These are phyloP conservation scores for Temnothorax longispinosus DNA, from an alignment of 1,140 invertebrate species.

Conservation along the genomic window DNA sequence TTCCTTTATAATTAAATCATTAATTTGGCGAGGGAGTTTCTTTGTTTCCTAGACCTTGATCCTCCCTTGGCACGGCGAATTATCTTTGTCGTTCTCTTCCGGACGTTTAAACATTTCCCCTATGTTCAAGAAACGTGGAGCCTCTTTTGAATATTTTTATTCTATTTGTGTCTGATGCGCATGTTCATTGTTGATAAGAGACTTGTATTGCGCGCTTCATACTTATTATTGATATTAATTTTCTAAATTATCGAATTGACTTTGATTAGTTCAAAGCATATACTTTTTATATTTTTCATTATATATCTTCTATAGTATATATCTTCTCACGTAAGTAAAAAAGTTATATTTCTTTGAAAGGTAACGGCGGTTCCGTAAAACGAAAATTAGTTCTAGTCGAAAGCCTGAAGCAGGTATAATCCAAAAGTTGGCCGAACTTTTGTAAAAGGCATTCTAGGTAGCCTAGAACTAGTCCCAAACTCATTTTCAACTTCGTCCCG, in stretches of 20 bases:
- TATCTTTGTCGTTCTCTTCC: conserved; percentile 22
- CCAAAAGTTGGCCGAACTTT: conserved; percentile 57
- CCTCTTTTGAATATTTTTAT: background rate
- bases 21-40: conserved; percentile 75
- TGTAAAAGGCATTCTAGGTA: conserved; percentile 59
- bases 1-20: conserved; percentile 82
- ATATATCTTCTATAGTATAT: background rate
- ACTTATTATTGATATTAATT: conserved; percentile 6
- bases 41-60: conserved; percentile 66
- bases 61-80: conserved; percentile 42
- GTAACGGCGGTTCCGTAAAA: conserved; percentile 44
- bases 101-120: background rate
- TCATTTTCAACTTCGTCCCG: conserved; percentile 57
- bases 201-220: too few relatives aligned
- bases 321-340: conserved; percentile 48
- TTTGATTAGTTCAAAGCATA: background rate
- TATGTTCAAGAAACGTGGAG: background rate
- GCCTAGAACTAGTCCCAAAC: conserved; percentile 58
- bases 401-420: conserved; percentile 58
- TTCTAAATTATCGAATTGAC: background rate
- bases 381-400: conserved; percentile 58
- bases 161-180: background rate
- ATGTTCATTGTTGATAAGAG: background rate
- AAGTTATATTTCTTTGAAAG: conserved; percentile 51
- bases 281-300: background rate